These are phyloP conservation scores for Octomys mimax DNA, from an alignment of 2,797 vertebrate species.

Conservation along the genomic window DNA sequence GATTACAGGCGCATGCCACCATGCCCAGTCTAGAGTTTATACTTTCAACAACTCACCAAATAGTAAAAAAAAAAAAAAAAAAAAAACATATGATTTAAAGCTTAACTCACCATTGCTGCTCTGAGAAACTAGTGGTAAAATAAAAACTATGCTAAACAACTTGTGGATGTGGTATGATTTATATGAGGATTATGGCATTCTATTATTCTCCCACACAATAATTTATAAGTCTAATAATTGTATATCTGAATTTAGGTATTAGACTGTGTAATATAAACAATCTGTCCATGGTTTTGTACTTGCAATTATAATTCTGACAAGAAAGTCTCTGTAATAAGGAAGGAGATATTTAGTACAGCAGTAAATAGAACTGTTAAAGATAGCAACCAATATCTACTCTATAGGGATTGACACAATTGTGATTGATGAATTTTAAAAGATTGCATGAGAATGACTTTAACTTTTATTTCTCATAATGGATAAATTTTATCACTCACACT, in stretches of 20 bases:
- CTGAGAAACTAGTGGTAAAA: neutral
- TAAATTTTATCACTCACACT: conserved; percentile 8
- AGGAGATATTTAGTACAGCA: neutral
- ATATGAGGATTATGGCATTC: neutral
- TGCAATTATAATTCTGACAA: neutral
- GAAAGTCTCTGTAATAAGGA: neutral
- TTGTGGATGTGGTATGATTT: neutral
- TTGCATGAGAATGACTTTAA: neutral
- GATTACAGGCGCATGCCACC: no score
- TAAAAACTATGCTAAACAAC: neutral
- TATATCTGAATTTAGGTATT: neutral
- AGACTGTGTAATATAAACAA: neutral
- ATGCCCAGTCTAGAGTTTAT: neutral
- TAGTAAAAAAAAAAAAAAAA: neutral
- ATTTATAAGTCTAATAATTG: neutral
- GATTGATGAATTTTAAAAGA: neutral
- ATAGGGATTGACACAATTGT: neutral
- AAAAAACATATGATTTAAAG: neutral
- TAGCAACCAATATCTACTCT: neutral
- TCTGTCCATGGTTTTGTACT: neutral
- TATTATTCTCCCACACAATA: neutral
- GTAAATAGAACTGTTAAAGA: neutral
- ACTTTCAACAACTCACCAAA: neutral
- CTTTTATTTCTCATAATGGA: neutral
- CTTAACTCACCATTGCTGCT: neutral